Evolutionary conservation across 2,888 invertebrate genomes (phyloP).

Genomic region (Orchesella flavescens): DNA sequence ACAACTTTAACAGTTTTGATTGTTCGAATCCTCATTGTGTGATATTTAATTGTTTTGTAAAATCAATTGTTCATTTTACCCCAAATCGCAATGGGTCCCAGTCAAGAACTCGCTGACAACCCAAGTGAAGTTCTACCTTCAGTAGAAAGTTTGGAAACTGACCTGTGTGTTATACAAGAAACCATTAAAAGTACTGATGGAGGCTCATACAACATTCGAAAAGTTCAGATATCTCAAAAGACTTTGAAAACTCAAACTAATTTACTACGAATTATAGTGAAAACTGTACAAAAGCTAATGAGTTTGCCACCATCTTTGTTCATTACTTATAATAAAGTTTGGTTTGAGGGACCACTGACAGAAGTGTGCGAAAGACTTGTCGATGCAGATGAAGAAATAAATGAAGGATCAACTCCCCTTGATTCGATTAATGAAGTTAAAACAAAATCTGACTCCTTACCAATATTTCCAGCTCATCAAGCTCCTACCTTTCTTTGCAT

Average conservation of each 20-base stretch:
- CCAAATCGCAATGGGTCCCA: not conserved
- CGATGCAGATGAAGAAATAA: not conserved
- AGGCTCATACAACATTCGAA: not conserved
- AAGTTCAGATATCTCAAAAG: not conserved
- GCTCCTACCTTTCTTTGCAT: slow-evolving; percentile 28
- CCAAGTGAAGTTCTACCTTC: not conserved
- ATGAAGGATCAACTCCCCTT: not conserved
- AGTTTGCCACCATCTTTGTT: not conserved
- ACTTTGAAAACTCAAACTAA: too few species aligned
- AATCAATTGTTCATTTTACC: too few species aligned
- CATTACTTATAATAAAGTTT: slow-evolving; percentile 4
- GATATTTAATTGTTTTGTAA: too few species aligned
- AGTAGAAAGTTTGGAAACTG: not conserved
- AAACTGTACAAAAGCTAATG: not conserved
- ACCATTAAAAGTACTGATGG: not conserved
- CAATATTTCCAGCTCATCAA: not conserved
- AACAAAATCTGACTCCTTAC: not conserved
- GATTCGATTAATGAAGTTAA: too few species aligned
- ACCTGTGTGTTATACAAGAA: not conserved
- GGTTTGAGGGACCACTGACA: slow-evolving; percentile 19
- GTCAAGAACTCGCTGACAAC: not conserved
- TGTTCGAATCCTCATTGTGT: too few species aligned
- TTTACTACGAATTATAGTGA: not conserved
- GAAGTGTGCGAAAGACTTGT: slow-evolving; percentile 3
- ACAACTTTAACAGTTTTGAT: too few species aligned